These are phyloP conservation scores for Notoglanidium macrostoma DNA, from an alignment of 2,797 vertebrate species.

Conservation along the genomic window DNA sequence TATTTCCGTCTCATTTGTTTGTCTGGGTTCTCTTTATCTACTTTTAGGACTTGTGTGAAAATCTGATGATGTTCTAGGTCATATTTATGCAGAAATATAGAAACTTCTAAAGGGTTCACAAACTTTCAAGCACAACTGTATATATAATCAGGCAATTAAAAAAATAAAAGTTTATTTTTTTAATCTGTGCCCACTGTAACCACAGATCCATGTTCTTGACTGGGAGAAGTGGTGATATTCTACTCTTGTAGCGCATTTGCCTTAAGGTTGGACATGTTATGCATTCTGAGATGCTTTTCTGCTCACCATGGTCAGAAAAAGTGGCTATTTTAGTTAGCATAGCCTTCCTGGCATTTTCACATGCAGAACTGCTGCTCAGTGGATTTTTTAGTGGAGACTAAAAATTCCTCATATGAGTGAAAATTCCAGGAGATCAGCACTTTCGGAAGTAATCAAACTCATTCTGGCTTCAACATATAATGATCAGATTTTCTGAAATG, in stretches of 20 bases:
- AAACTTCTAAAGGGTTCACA: no score
- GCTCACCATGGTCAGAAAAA: not conserved
- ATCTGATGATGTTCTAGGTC: no score
- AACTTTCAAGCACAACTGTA: no score
- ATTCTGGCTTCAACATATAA: not conserved
- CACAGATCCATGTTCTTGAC: not conserved
- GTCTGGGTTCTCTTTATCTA: no score
- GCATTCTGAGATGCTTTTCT: not conserved
- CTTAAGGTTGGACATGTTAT: not conserved
- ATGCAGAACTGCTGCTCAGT: not conserved
- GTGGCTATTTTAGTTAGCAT: not conserved
- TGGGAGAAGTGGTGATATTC: not conserved
- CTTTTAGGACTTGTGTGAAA: no score
- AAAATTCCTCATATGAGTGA: not conserved
- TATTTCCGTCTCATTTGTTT: no score
- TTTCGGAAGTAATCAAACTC: not conserved
- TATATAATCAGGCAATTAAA: not conserved
- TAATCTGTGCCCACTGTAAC: not conserved
- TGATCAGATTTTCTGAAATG: not conserved
- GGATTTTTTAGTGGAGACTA: not conserved
- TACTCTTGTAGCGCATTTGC: not conserved
- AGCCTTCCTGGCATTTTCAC: not conserved
- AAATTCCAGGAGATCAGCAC: conserved; percentile 2
- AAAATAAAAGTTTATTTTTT: not conserved
- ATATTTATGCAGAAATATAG: no score